phyloP scores from a whole-genome alignment of 2,113 vertebrate species.

The Oncorhynchus kisutch region DNA sequence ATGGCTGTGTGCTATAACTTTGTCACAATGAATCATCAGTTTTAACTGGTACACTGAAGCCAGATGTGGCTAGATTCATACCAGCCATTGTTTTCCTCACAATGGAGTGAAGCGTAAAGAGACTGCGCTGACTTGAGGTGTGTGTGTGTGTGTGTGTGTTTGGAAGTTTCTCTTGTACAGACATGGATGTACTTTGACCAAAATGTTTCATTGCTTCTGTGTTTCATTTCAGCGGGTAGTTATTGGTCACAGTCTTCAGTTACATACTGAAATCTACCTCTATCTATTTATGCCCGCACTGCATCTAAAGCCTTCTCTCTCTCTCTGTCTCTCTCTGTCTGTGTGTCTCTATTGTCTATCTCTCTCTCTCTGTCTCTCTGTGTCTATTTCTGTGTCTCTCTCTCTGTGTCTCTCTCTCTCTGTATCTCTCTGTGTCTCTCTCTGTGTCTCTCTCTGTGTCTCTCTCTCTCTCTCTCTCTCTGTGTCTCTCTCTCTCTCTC shows the following conservation, averaged over 20 bases:
- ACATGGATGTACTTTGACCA: constrained; percentile 42
- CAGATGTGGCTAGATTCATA: constrained; percentile 69
- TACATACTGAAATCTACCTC: not conserved
- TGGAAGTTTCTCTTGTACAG: constrained; percentile 21
- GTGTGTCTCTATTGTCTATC: not conserved
- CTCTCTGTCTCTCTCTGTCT: no score
- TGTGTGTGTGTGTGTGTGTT: constrained; percentile 7
- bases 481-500: no score
- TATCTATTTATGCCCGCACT: not conserved
- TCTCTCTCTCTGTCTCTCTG: not conserved
- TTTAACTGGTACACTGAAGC: constrained; percentile 64
- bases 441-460: no score
- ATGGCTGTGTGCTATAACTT: constrained; percentile 49
- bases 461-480: not conserved
- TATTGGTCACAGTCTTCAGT: not conserved
- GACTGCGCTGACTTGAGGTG: constrained; percentile 28
- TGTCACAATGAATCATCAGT: constrained; percentile 59
- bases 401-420: no score
- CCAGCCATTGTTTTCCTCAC: constrained; percentile 55
- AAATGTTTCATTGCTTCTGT: constrained; percentile 41
- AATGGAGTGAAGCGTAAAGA: constrained; percentile 38
- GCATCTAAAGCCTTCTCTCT: not conserved
- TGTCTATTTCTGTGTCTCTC: no score
- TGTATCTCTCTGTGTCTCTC: not conserved
- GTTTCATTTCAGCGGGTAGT: constrained; percentile 22